Conservation (phyloP, 2,113 vertebrate genomes). For the Rousettus leschenaultii region DNA sequence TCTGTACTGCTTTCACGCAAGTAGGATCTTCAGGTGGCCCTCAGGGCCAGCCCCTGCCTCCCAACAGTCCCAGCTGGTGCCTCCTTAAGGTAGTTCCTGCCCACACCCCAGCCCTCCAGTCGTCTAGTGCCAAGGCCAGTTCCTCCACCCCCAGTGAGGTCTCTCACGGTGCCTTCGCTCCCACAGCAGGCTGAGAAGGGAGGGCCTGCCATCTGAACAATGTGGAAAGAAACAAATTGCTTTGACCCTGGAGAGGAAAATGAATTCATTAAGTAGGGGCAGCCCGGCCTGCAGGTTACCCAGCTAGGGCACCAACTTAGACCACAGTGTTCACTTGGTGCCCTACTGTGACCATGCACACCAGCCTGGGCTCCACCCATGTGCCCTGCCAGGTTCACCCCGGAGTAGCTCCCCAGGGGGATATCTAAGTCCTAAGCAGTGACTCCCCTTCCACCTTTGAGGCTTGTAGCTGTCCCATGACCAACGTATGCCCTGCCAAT, state of each 20-base stretch:
- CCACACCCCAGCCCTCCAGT: background rate
- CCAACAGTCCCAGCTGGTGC: fast-evolving
- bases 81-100: background rate
- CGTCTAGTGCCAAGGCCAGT: background rate
- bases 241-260: slow-evolving; percentile 49
- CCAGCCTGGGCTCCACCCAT: background rate
- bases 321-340: background rate
- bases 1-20: background rate
- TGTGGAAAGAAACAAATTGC: slow-evolving; percentile 49
- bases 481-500: no score
- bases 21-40: background rate
- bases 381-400: background rate
- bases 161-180: background rate
- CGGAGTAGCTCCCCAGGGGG: background rate
- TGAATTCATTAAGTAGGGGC: background rate
- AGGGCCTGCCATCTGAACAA: slow-evolving; percentile 26
- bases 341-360: background rate
- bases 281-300: slow-evolving; percentile 28
- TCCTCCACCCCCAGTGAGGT: background rate
- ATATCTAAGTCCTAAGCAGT: background rate
- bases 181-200: background rate
- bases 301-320: background rate
- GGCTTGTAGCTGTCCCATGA: background rate
- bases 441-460: background rate
- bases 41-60: background rate